Evolutionary conservation across 2,113 vertebrate genomes (phyloP), one percentile per base, ranked within the genome.

Genomic region (Archocentrus centrarchus): DNA sequence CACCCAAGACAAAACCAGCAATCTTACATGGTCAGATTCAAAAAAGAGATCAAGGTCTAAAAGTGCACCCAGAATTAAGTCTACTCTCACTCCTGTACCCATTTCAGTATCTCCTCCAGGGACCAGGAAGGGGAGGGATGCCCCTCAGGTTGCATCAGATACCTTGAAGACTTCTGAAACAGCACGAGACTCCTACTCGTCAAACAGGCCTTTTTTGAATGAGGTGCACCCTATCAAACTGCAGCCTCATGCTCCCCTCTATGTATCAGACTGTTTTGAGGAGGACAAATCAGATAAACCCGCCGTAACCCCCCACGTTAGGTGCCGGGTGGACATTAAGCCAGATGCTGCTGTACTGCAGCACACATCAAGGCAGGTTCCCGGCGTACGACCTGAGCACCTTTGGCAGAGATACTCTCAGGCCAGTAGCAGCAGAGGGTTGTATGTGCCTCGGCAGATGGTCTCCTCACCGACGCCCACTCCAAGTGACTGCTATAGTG

Each of bases 181-280:
- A 59, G 88, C 89, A 50, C 90, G 95, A 9, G 97, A 98, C 37
- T 58, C 88, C 3, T 86, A 95, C 17, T 89, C 94, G 1, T 93
- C 97, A 1, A 95, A 95, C 88, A 96, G 96, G 77, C 94, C 94
- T 0, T 95, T 97, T 77, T 95, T 97, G 79, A 98, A 98, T 4
- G 98, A 99, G 83, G 97, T 99, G 32, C 98, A 99, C 68, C 98
- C 98, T 37, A 98, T 97, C 92, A 99, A 99, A 90, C 95, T 99
- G 75, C 98, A 99, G 92, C 97, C 97, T 0, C 97, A 98, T 47
- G 94, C 97, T 1, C 97, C 98, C 0, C 95, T 99, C 10, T 98
- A 97, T 59, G 95, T 98, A 30, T 94, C 95, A 8, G 97, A 97
- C 88, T 97, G 97, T 94, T 96, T 96, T 30, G 97, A 97, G 8